Percentiles rank a stretch among this genome's conserved stretches.
phyloP scores from a whole-genome alignment of 2,113 vertebrate species.

The Ariopsis seemanni region DNA sequence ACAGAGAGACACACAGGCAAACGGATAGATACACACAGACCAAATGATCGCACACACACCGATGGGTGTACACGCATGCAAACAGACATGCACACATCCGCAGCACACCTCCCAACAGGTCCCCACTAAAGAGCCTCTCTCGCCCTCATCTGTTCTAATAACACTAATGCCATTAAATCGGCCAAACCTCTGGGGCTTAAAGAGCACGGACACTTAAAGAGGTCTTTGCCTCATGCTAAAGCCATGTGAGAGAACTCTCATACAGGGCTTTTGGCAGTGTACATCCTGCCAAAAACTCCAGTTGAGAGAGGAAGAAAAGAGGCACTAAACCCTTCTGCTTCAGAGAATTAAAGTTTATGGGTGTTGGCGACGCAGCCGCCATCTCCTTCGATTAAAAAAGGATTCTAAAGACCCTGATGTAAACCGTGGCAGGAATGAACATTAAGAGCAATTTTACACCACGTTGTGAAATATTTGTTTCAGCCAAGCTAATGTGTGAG shows the following conservation, averaged over 20 bases:
- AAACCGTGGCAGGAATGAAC: constrained; percentile 53
- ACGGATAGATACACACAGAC: not conserved
- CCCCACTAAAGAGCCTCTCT: not conserved
- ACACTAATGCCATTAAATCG: constrained; percentile 24
- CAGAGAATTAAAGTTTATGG: constrained; percentile 63
- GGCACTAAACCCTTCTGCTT: constrained; percentile 44
- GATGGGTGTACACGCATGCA: not conserved
- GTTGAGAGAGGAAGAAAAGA: constrained; percentile 20
- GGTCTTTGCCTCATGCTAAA: constrained; percentile 28
- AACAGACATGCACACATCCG: not conserved
- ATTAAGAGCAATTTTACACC: constrained; percentile 56
- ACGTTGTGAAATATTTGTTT: constrained; percentile 52
- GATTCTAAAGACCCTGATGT: constrained; percentile 59
- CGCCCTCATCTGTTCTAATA: constrained; percentile 3
- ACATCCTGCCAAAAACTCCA: constrained; percentile 27
- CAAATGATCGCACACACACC: not conserved
- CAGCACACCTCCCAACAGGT: constrained; percentile 4
- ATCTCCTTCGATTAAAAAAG: constrained; percentile 50
- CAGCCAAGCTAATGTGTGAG: constrained; percentile 49
- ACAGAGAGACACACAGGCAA: not conserved
- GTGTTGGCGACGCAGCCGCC: constrained; percentile 38
- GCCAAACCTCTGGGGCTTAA: constrained; percentile 25
- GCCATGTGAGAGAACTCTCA: constrained; percentile 18
- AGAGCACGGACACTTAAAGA: constrained; percentile 27
- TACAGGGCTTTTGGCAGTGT: constrained; percentile 3